Conservation (phyloP, 1,140 invertebrate genomes). For the Bursaphelenchus mucronatus region DNA sequence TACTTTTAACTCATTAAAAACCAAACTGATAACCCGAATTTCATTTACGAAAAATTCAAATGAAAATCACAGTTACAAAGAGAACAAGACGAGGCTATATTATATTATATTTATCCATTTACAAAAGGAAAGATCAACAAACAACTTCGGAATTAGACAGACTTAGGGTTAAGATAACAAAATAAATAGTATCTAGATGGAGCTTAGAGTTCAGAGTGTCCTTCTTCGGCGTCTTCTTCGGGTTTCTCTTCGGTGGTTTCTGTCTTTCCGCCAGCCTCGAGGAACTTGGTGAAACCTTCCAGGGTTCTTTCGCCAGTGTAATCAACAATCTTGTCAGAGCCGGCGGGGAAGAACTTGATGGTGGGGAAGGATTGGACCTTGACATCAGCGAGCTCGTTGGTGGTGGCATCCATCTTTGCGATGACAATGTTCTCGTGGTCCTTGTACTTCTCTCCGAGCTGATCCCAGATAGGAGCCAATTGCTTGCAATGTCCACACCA, state of each 20-base stretch:
- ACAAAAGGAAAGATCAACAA: too few relatives aligned
- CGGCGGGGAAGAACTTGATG: conserved; percentile 76
- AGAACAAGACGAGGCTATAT: too few relatives aligned
- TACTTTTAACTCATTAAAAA: too few relatives aligned
- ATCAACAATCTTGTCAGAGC: conserved; percentile 71
- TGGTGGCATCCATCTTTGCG: conserved; percentile 96
- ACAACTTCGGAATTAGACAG: too few relatives aligned
- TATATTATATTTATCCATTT: too few relatives aligned
- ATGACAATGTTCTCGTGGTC: conserved; percentile 79
- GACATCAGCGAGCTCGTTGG: conserved; percentile 84
- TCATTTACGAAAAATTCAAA: too few relatives aligned
- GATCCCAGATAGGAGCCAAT: conserved; percentile 89
- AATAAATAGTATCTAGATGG: not conserved
- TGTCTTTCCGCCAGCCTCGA: conserved; percentile 73
- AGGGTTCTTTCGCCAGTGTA: conserved; percentile 91
- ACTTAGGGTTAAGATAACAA: too few relatives aligned
- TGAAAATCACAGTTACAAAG: too few relatives aligned
- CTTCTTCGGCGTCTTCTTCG: conserved; percentile 56
- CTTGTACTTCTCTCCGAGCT: conserved; percentile 76
- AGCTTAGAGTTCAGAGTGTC: conserved; percentile 48
- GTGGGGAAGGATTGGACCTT: conserved; percentile 95
- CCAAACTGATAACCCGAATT: too few relatives aligned
- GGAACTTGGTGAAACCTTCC: conserved; percentile 84
- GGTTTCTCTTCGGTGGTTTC: conserved; percentile 63
- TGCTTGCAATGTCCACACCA: conserved; percentile 51